A percentile compares a stretch with the other conserved stretches of the same genome.
phyloP scores from a whole-genome alignment of 92 coral and sea anemone species.

The Montipora capitata region DNA sequence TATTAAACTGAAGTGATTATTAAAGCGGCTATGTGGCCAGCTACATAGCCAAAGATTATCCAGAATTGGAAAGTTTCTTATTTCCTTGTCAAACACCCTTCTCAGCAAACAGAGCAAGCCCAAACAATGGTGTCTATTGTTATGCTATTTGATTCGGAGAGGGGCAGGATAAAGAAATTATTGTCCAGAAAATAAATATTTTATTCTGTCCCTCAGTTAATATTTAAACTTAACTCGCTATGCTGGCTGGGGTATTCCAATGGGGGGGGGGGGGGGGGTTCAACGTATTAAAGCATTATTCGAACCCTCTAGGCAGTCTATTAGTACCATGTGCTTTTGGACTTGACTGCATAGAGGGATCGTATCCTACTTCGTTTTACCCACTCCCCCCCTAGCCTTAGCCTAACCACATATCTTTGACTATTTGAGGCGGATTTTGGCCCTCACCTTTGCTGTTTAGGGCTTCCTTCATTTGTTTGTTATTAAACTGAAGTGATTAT shows the following conservation, averaged over 20 bases:
- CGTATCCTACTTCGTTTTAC: not conserved
- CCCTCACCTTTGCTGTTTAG: constrained; percentile 41
- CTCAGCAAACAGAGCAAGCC: constrained; percentile 35
- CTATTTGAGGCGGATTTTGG: constrained; percentile 13
- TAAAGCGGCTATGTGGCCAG: constrained; percentile 43
- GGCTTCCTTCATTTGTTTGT: constrained; percentile 17
- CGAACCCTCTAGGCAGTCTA: constrained; percentile 7
- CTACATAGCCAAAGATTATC: constrained; percentile 40
- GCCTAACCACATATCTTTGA: not conserved
- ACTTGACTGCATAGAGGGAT: not conserved
- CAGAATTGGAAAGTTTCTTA: constrained; percentile 1
- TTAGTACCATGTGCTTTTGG: constrained; percentile 8
- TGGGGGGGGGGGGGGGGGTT: too few species aligned
- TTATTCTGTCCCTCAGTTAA: not conserved
- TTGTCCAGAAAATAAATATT: not conserved
- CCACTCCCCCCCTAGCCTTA: not conserved
- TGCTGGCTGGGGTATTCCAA: constrained; percentile 17
- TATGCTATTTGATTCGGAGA: constrained; percentile 1
- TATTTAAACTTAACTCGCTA: not conserved
- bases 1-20: constrained; percentile 27
- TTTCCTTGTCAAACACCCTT: constrained; percentile 12
- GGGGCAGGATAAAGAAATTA: constrained; percentile 4
- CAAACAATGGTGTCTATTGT: constrained; percentile 21
- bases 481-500: constrained; percentile 25
- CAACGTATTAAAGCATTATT: constrained; percentile 7